These are phyloP conservation scores for Plagiodera versicolora DNA, from an alignment of 2,888 invertebrate species.

Conservation along the genomic window DNA sequence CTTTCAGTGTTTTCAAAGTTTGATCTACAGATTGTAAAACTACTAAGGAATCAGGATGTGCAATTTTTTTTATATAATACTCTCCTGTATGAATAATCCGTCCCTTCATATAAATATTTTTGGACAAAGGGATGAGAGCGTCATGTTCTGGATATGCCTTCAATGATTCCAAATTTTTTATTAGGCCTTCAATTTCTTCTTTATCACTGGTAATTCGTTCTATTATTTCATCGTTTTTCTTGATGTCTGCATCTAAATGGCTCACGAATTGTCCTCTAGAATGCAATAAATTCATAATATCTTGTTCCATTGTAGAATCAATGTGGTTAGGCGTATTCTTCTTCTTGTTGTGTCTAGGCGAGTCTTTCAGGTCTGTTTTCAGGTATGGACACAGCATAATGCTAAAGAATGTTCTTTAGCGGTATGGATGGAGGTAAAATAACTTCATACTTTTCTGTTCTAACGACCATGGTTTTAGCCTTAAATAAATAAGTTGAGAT, in stretches of 20 bases:
- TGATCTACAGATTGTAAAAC: slow-evolving; percentile 38
- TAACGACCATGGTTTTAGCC: too few relatives aligned
- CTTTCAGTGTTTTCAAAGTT: slow-evolving; percentile 37
- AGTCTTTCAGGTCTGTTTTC: not conserved
- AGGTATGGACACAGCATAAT: too few relatives aligned
- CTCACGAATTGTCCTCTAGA: slow-evolving; percentile 36
- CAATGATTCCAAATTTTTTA: slow-evolving; percentile 35
- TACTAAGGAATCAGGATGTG: slow-evolving; percentile 39
- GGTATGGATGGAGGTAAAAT: too few relatives aligned
- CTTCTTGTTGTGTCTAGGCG: not conserved
- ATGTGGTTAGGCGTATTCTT: too few relatives aligned
- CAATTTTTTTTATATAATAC: slow-evolving; percentile 37
- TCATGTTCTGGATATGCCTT: slow-evolving; percentile 40
- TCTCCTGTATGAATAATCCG: slow-evolving; percentile 45
- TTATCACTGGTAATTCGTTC: slow-evolving; percentile 29
- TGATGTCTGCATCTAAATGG: slow-evolving; percentile 37
- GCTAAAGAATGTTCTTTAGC: too few relatives aligned
- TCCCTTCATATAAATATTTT: slow-evolving; percentile 47
- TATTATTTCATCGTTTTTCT: slow-evolving; percentile 30
- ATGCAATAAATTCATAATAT: slow-evolving; percentile 26
- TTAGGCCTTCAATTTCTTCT: slow-evolving; percentile 32
- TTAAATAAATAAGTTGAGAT: too few relatives aligned
- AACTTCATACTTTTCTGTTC: too few relatives aligned
- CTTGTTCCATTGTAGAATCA: slow-evolving; percentile 18
- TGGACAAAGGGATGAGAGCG: slow-evolving; percentile 43